These are phyloP conservation scores for Muscicapa striata DNA, from an alignment of 2,797 vertebrate genomes.

Conservation along the genomic window DNA sequence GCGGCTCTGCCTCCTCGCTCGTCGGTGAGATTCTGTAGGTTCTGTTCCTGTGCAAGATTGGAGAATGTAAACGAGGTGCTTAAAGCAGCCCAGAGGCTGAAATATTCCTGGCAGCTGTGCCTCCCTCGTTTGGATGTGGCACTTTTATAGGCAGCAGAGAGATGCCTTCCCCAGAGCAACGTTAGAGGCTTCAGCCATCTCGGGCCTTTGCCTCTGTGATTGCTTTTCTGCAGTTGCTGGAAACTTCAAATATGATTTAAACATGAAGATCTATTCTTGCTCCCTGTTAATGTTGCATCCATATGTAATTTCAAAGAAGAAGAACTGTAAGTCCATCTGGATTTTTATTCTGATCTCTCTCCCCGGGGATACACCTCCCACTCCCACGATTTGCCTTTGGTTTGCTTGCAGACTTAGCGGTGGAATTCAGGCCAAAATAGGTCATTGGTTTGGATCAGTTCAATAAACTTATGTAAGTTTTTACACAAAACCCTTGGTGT, in stretches of 20 bases:
- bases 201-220: conserved; percentile 49
- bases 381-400: conserved; percentile 31
- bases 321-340: conserved; percentile 65
- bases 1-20: not conserved
- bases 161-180: conserved; percentile 46
- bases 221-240: conserved; percentile 71
- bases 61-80: conserved; percentile 55
- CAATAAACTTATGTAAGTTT: conserved; percentile 59
- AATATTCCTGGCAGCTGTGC: conserved; percentile 59
- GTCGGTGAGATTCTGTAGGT: conserved; percentile 1
- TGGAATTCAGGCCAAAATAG: conserved; percentile 44
- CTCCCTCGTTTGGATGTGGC: not conserved
- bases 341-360: conserved; percentile 65
- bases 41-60: not conserved
- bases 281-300: conserved; percentile 72
- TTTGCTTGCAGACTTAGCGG: conserved; percentile 38
- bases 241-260: conserved; percentile 69
- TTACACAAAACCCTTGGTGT: not conserved
- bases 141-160: conserved; percentile 51
- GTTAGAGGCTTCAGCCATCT: conserved; percentile 30
- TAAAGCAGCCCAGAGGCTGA: conserved; percentile 52
- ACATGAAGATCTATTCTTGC: conserved; percentile 73
- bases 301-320: conserved; percentile 64
- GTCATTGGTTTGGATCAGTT: conserved; percentile 45
- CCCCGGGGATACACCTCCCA: not conserved